These are phyloP conservation scores for Alentia gelatinosa DNA, from an alignment of 2,888 invertebrate genomes.

Conservation along the genomic window DNA sequence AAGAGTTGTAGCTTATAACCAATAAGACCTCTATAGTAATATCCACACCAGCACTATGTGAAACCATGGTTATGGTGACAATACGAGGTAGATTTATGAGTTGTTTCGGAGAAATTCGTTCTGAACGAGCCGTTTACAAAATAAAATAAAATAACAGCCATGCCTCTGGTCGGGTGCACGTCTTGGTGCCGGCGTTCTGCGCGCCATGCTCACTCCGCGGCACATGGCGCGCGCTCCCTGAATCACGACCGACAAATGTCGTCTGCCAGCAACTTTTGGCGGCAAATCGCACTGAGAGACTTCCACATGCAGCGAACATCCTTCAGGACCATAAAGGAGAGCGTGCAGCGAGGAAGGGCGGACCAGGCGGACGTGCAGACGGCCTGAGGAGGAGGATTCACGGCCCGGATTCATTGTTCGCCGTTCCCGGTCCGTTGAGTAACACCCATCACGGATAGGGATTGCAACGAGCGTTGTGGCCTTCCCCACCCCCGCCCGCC, in stretches of 20 bases:
- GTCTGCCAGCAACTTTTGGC: neutral
- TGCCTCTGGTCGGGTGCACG: neutral
- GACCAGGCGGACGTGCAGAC: no score
- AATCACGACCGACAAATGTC: neutral
- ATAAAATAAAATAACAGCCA: neutral
- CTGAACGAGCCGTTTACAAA: neutral
- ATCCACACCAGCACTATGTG: no score
- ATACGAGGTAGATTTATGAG: neutral
- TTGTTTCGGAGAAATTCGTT: no score
- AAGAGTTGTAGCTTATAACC: no score
- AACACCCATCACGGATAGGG: no score
- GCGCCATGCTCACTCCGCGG: neutral
- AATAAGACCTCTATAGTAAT: no score
- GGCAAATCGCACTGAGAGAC: neutral
- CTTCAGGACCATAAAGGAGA: no score
- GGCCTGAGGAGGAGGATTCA: no score
- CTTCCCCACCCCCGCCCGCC: neutral
- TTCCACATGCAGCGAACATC: no score
- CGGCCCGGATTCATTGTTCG: no score
- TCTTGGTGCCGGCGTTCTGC: neutral
- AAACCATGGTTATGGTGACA: neutral
- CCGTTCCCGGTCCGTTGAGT: no score
- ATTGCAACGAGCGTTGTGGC: neutral
- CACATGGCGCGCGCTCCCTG: conserved; percentile 8
- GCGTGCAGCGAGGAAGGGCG: no score